Base-by-base conservation (phyloP, 2,113 vertebrate genomes). In the Poeciliopsis turrubarensis region DNA sequence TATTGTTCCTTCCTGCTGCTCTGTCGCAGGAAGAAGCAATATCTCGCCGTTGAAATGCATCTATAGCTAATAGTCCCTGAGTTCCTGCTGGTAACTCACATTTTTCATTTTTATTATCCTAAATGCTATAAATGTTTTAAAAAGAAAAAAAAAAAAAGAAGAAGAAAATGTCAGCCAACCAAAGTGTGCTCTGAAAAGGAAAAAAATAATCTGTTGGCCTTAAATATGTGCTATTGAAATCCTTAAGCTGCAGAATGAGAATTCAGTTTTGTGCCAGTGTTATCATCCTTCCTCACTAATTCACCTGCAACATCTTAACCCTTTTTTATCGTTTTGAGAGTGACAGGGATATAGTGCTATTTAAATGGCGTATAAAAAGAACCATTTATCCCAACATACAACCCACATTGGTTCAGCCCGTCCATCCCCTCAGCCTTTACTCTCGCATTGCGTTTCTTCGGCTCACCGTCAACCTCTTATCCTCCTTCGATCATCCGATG, bases 361-460 rank as follows among this genome's bases (percentile, higher is more conserved):
- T 85, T 70, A 71, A 73, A 82, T 80, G 63, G 68, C 75, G 37
- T 80, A 77, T 68, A 73, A 86, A 88, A 73, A 60, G 74, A 90
- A 67, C 72, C 80, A 88, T 77, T 89, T 86, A 83, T 83, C 70
- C 68, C 32, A 75, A 84, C 80, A 82, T 85, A 70, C 75, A 75
- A 32, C 70, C 79, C 65, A 72, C 34, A 17, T 86, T 73, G 78
- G 69, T 75, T 61, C 68, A 60, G 19, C 68, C 73, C 65, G 15
- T 68, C 30, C 31, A 1, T 68, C 77, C 13, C 54, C 82, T 83
- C 66, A 65, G 44, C 67, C 62, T 57, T 81, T 68, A 80, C 72
- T 75, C 78, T 62, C 68, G 74, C 51, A 81, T 87, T 73, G 73
- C 65, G 64, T 68, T 77, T 76, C 77, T 61, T 61, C 77, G 76